These are phyloP conservation scores for Urocynchramus pylzowi DNA, from an alignment of 2,113 vertebrate genomes.

Conservation along the genomic window DNA sequence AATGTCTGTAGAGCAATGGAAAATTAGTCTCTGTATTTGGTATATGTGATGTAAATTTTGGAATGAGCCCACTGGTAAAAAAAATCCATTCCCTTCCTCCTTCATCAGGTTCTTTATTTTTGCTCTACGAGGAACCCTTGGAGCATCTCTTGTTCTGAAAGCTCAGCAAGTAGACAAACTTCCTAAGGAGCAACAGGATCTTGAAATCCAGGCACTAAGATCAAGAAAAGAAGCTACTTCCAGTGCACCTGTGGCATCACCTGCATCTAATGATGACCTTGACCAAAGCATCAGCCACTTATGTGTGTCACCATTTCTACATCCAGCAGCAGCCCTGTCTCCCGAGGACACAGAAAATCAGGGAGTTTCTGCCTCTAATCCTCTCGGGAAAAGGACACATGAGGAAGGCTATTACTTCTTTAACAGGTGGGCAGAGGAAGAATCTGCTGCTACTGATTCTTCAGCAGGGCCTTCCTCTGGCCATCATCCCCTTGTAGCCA, in stretches of 20 bases:
- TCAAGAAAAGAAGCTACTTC: background rate
- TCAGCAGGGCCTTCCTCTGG: background rate
- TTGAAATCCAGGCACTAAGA: conserved; percentile 79
- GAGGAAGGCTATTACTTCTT: background rate
- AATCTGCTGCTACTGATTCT: background rate
- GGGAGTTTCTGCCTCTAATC: background rate
- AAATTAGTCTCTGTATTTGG: background rate
- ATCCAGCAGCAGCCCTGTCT: background rate
- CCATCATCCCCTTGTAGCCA: background rate
- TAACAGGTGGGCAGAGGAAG: conserved; percentile 10
- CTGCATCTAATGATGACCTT: background rate
- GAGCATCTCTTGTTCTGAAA: conserved; percentile 71
- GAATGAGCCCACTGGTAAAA: background rate
- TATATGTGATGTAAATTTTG: background rate
- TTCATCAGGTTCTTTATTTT: conserved; percentile 81
- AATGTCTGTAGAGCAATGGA: background rate
- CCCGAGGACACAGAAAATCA: background rate
- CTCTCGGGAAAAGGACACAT: background rate
- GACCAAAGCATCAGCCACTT: background rate
- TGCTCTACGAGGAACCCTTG: conserved; percentile 79
- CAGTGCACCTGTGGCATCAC: background rate
- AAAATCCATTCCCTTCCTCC: background rate
- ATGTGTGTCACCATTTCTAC: background rate
- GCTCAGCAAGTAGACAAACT: conserved; percentile 82
- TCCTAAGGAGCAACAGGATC: conserved; percentile 64